Base-by-base conservation (phyloP, 2,888 invertebrate species). In the Operophtera brumata region DNA sequence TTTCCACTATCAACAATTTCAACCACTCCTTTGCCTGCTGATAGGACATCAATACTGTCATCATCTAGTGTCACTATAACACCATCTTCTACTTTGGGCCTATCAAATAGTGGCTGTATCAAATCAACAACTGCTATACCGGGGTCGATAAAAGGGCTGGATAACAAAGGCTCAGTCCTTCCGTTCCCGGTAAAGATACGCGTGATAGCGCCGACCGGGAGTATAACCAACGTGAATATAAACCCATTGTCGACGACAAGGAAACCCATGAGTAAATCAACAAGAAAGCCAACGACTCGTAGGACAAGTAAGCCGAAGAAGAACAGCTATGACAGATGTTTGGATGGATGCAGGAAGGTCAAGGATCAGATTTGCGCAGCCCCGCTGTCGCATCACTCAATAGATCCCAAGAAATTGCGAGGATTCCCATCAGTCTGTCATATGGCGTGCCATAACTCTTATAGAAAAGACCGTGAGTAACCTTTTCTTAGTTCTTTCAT, bases 381-480 rank as follows among this genome's bases (percentile, higher is more conserved):
- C 1, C 89, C 89, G 2, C 58, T 78, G 26, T 77, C 83, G 0
- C 68, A 76, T 2, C 54, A 63, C 8, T 75, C 77, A 6, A 70
- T 88, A 57, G 76, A 87, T 55, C 75, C 86, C 0, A 73, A 85
- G n/a, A 73, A 70, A 5, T 67, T 90, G 46, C 87, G 82, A 62
- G 89, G 88, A 36, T 90, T 90, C 66, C 83, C 87, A 7, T 86
- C 89, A 0, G 71, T 87, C 39, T 90, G 90, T 50, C 88, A 90
- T 57, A 83, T 90, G 84, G 86, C 88, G 9, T 90, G 90, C 66
- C 82, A 86, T 59, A 90, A 90, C 65, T 84, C 86, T 25, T 90
- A 82, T 63, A 84, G 74, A 68, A 82, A 75, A 63, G 75, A 78
- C 47, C 70, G 89, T 89, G 64, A 86, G 87, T 86, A 62, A n/a